These are phyloP conservation scores for Chaunax sp. DNA, from an alignment of 2,797 vertebrate species.

Conservation along the genomic window DNA sequence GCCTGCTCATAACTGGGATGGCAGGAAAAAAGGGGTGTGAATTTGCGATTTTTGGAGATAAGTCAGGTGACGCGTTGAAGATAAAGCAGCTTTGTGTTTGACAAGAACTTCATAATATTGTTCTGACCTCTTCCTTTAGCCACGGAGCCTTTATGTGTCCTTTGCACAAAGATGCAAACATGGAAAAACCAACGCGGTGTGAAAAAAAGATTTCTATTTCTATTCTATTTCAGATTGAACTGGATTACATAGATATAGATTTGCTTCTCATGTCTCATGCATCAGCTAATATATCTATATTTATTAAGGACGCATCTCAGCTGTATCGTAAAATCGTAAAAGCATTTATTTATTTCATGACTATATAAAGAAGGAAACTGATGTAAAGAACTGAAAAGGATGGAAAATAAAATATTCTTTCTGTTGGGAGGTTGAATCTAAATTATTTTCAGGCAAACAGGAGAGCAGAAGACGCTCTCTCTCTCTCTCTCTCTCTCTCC, in stretches of 20 bases:
- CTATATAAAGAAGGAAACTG: slow-evolving; percentile 2
- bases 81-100: slow-evolving; percentile 54
- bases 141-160: slow-evolving; percentile 45
- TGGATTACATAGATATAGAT: slow-evolving; percentile 32
- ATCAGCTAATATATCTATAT: slow-evolving; percentile 31
- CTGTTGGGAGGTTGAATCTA: background rate
- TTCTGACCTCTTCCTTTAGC: slow-evolving; percentile 69
- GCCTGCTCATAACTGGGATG: slow-evolving; percentile 14
- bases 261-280: slow-evolving; percentile 34
- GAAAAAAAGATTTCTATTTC: slow-evolving; percentile 8
- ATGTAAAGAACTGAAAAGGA: slow-evolving; percentile 2
- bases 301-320: slow-evolving; percentile 38
- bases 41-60: slow-evolving; percentile 19
- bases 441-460: background rate
- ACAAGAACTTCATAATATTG: slow-evolving; percentile 79
- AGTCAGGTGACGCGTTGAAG: slow-evolving; percentile 54
- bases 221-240: slow-evolving; percentile 27
- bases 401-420: background rate
- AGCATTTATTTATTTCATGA: background rate
- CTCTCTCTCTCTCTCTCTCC: slow-evolving; percentile 1
- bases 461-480: background rate
- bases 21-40: slow-evolving; percentile 20
- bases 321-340: background rate
- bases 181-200: slow-evolving; percentile 42
- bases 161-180: slow-evolving; percentile 38